phyloP scores from a whole-genome alignment of 2,888 invertebrate species.

The Epinotia brunnichana region DNA sequence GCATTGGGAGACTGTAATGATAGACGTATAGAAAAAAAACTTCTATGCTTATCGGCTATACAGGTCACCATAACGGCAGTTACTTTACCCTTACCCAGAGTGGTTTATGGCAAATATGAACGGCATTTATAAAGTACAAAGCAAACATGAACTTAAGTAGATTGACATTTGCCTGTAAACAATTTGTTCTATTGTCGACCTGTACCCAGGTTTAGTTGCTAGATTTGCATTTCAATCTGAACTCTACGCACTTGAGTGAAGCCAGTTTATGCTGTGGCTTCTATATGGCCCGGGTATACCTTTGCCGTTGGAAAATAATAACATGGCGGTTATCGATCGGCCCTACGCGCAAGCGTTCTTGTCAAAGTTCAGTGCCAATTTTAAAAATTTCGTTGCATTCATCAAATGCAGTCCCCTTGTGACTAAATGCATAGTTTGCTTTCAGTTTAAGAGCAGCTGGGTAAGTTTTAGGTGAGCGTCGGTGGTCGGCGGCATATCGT shows the following conservation, averaged over 20 bases:
- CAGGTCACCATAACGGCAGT: not conserved
- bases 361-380: conserved; percentile 37
- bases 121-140: conserved; percentile 30
- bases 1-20: too few relatives aligned
- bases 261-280: conserved; percentile 32
- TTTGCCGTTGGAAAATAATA: conserved; percentile 40
- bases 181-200: conserved; percentile 59
- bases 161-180: conserved; percentile 52
- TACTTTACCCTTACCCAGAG: not conserved
- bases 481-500: not conserved
- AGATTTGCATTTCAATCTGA: conserved; percentile 45
- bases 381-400: conserved; percentile 35
- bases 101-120: conserved; percentile 15
- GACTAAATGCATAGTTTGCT: not conserved
- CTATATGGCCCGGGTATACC: conserved; percentile 35
- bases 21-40: too few relatives aligned
- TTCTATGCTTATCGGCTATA: not conserved
- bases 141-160: conserved; percentile 40
- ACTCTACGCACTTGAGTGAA: conserved; percentile 48
- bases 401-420: not conserved
- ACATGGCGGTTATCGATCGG: conserved; percentile 66
- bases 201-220: conserved; percentile 47
- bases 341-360: conserved; percentile 75
- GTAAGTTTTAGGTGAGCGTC: not conserved
- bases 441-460: not conserved